phyloP scores from a whole-genome alignment of 2,797 vertebrate species.

The Danionella dracula region DNA sequence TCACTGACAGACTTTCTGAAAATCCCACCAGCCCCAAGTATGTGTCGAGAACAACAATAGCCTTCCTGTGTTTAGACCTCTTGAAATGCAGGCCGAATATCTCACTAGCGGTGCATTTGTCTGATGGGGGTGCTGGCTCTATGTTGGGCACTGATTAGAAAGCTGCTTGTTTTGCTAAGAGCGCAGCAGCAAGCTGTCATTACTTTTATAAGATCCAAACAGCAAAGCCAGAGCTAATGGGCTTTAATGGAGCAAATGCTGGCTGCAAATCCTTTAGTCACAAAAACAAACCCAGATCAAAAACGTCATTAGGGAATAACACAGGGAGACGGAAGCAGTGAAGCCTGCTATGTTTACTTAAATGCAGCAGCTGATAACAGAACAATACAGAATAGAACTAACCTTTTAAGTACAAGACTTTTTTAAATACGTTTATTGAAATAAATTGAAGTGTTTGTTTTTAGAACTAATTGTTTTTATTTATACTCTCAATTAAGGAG shows the following conservation, averaged over 20 bases:
- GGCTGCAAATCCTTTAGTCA: neutral
- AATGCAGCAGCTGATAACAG: no score
- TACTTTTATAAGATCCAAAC: conserved; percentile 69
- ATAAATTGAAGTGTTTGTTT: no score
- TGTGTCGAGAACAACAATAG: no score
- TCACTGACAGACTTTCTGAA: conserved; percentile 61
- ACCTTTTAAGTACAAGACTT: no score
- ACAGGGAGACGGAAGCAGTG: neutral
- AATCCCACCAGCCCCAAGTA: conserved; percentile 38
- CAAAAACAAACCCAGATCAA: neutral
- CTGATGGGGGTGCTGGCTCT: neutral
- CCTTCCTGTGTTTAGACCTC: no score
- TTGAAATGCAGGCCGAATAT: conserved; percentile 55
- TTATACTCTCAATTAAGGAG: no score
- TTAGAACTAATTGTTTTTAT: no score
- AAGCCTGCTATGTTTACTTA: no score
- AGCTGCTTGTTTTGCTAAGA: conserved; percentile 54
- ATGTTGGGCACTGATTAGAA: conserved; percentile 70
- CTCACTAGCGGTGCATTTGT: conserved; percentile 51
- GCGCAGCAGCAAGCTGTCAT: conserved; percentile 58
- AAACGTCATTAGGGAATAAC: neutral
- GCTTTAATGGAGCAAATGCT: neutral
- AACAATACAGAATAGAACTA: no score
- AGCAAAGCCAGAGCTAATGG: conserved; percentile 42
- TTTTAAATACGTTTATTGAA: no score